These are phyloP conservation scores for Drosophila lacteicornis DNA, from an alignment of 1,140 invertebrate genomes.

Conservation along the genomic window DNA sequence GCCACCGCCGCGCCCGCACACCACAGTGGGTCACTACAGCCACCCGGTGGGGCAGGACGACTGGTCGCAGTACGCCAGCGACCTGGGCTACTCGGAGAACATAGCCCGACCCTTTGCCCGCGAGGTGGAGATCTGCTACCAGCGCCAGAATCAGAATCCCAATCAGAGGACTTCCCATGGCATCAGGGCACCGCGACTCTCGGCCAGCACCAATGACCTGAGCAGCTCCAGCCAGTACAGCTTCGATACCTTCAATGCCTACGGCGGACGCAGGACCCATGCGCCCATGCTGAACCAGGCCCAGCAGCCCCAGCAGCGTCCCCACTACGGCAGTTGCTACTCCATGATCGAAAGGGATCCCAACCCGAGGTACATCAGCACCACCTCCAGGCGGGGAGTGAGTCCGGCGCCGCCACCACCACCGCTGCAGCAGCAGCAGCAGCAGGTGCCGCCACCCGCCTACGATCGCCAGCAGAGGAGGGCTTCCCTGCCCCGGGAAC, in stretches of 20 bases:
- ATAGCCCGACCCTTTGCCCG: constrained; percentile 76
- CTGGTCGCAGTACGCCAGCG: constrained; percentile 74
- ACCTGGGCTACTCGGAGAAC: constrained; percentile 80
- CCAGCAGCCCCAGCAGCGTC: constrained; percentile 53
- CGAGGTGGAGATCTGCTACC: constrained; percentile 84
- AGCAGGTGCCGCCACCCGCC: constrained; percentile 70
- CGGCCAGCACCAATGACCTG: constrained; percentile 78
- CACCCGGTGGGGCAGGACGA: constrained; percentile 58
- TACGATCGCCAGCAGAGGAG: constrained; percentile 84
- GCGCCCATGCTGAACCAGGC: constrained; percentile 73
- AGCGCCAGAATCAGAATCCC: constrained; percentile 45
- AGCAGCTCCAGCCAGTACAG: constrained; percentile 47
- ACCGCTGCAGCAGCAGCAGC: constrained; percentile 47
- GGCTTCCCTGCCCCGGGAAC: constrained; percentile 88
- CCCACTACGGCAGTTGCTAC: constrained; percentile 81
- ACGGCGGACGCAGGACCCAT: constrained; percentile 60
- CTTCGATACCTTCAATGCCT: constrained; percentile 72
- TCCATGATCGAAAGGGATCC: constrained; percentile 85
- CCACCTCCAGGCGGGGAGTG: constrained; percentile 85
- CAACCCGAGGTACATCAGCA: constrained; percentile 85
- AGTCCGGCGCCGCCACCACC: constrained; percentile 85
- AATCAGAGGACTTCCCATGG: constrained; percentile 35
- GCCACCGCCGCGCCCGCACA: constrained; percentile 50
- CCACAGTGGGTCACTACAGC: constrained; percentile 55
- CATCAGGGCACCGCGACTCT: constrained; percentile 73